Evolutionary conservation across 2,113 vertebrate genomes (phyloP), one percentile per base, ranked within the genome.

Genomic region (Mola mola): DNA sequence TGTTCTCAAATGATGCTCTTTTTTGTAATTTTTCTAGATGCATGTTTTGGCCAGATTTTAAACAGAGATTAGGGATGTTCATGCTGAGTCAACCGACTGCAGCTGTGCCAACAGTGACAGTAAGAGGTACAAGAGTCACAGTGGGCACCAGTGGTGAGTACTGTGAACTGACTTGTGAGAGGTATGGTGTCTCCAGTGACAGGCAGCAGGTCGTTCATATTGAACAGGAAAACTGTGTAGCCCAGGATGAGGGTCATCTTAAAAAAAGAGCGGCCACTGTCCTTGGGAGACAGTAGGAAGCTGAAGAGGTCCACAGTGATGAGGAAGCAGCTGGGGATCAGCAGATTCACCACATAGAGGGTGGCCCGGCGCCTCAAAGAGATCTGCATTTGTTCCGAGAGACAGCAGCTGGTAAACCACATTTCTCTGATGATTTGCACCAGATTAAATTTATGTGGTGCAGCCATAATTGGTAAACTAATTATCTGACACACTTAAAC

Each of bases 221-320:
- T 87, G 72, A 93, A 88, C 69, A 93, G 81, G 77, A 94, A 94
- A 31, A 94, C 84, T 0, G 89, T 92, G 84, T 93, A 93, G 50
- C 92, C 93, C 73, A 94, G 66, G 40, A 94, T 92, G 15, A 94
- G 86, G 1, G 91, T 93, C 84, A 93, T 93, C 85, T 93, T 93
- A 57, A 94, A 93, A 22, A 89, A 70, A 0, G 90, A 91, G 0
- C 88, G 73, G 43, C 85, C 93, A 8, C 82, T 61, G 1, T n/a
- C 86, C 55, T 92, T 87, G 2, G 88, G 83, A 0, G 92, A 92
- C 38, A 94, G 79, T 42, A 90, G 88, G 86, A 94, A 93, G 72
- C 93, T 95, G 67, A 92, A 83, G 58, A 92, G 66, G 3, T 94
- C 92, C 4, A 90, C 87, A 4, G 87, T 86, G 25, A 93, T 82